Evolutionary conservation across 1,140 invertebrate species (phyloP).

Genomic region (Pantala flavescens): DNA sequence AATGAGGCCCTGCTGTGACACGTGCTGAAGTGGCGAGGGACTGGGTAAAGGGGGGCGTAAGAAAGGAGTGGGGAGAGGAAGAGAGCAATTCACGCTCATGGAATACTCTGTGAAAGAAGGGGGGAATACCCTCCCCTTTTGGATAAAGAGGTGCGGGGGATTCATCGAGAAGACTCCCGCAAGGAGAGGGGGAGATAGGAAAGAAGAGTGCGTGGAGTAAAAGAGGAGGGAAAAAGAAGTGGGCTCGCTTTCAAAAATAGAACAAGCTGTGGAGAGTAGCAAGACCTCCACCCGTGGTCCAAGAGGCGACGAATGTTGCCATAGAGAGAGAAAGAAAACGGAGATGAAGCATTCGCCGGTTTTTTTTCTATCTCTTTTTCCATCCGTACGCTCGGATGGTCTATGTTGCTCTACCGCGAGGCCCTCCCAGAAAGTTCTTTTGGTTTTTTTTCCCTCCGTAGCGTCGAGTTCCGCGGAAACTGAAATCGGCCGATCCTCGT

Average conservation of each 20-base stretch:
- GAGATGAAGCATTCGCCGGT: neutral
- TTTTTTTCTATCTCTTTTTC: too few species aligned
- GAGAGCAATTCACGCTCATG: conserved; percentile 4
- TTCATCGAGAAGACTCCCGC: neutral
- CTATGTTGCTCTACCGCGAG: too few species aligned
- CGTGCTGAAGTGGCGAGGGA: neutral
- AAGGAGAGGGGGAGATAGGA: neutral
- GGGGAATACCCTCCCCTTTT: neutral
- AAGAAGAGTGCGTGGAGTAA: neutral
- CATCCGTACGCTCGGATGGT: too few species aligned
- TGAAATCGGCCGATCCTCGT: too few species aligned
- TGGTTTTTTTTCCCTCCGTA: too few species aligned
- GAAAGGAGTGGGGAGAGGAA: neutral
- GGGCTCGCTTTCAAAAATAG: conserved; percentile 8
- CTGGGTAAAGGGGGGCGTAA: neutral
- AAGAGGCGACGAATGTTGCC: neutral
- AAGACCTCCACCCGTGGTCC: neutral
- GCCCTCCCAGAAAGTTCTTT: too few species aligned
- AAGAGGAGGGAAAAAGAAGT: neutral
- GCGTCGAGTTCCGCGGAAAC: too few species aligned
- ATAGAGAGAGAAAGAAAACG: neutral
- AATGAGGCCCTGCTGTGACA: neutral
- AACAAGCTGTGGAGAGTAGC: conserved; percentile 1
- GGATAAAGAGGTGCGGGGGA: neutral
- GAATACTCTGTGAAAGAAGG: neutral